Base-by-base conservation (phyloP, 2,797 vertebrate genomes). In the Cuculus canorus region DNA sequence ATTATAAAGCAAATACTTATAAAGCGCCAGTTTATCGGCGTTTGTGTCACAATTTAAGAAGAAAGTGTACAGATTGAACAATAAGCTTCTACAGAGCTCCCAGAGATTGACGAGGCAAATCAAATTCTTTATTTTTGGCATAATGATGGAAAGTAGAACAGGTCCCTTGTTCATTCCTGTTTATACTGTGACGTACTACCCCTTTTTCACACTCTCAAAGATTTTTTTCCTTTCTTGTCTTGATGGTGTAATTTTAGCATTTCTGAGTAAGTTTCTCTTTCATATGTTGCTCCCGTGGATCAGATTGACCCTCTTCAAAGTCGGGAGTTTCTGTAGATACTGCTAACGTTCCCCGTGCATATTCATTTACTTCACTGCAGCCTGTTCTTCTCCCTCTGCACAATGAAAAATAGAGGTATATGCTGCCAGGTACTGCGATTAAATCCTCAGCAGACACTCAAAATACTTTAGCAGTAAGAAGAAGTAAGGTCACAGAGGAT, bases 391-490 rank as follows among this genome's bases (percentile, higher is more conserved):
- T 90, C 47, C 60, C 47, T 76, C 65, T 87, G 45, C 37, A 75
- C 48, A 83, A 37, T 43, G 70, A 54, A 79, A 90, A 92, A 59
- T 12, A 75, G 54, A 83, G 37, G 18, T 81, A 47, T 52, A 13
- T 2, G 1, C 66, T 81, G 61, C 50, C 43, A 82, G 77, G 63
- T 86, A 39, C 43, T 43, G 60, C 2, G 14, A 53, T 78, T 70
- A 92, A 92, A 75, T 87, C 66, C 81, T 82, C 91, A 85, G 32
- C 2, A 80, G 85, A 65, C 69, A 61, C 54, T 92, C 43, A 69
- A 82, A 95, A 76, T 91, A 69, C 25, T 88, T 53, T 12, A 83
- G 22, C 59, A 89, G 37, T 88, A 87, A 76, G 87, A 95, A 83
- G 70, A 93, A 92, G 18, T 66, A 76, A 61, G 57, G 87, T 93